Evolutionary conservation across 2,113 vertebrate species (phyloP), one percentile per base, ranked within the genome.

Genomic region (Pachycephala philippinensis): DNA sequence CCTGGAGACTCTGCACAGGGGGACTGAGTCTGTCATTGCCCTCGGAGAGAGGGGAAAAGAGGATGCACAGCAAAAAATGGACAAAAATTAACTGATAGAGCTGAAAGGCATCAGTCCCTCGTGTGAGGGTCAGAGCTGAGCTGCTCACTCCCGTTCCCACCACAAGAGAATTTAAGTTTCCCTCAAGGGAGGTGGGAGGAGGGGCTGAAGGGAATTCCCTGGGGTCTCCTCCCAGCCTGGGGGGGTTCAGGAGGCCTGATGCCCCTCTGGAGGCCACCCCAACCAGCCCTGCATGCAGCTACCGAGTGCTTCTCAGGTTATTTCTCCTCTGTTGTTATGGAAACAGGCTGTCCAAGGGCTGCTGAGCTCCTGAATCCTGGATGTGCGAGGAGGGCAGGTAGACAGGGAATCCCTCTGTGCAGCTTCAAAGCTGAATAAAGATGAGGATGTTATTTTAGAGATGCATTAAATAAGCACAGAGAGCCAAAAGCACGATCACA

Each of bases 301-400:
- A 15, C 7, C 0, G 11, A 72, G 40, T 11, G 3, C 7, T 88
- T 30, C 30, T 47, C 79, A 31, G 66, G 3, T 3, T 79, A 72
- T 63, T 23, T 7, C 59, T 88, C 30, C 72, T 79, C 79, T 90
- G 96, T 95, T 94, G 91, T 97, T 96, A 97, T 92, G 93, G 91
- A 91, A 97, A 95, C 91, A 70, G 72, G 54, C 76, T 86, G 93
- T 42, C 9, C 22, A 90, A 94, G 53, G 50, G 79, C 53, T 92
- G 91, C 89, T 13, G 86, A 64, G 52, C 47, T 89, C 13, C 85
- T n/a, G 80, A 86, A 92, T 89, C n/a, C 84, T 65, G 84, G 50
- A 21, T 87, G 54, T 54, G 80, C 54, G 4, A 12, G 8, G 77
- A 87, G 45, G 37, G 63, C 84, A 94, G 87, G 87, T 84, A 84